These are phyloP conservation scores for Anarsia innoxiella DNA, from an alignment of 2,888 invertebrate genomes.

Conservation along the genomic window DNA sequence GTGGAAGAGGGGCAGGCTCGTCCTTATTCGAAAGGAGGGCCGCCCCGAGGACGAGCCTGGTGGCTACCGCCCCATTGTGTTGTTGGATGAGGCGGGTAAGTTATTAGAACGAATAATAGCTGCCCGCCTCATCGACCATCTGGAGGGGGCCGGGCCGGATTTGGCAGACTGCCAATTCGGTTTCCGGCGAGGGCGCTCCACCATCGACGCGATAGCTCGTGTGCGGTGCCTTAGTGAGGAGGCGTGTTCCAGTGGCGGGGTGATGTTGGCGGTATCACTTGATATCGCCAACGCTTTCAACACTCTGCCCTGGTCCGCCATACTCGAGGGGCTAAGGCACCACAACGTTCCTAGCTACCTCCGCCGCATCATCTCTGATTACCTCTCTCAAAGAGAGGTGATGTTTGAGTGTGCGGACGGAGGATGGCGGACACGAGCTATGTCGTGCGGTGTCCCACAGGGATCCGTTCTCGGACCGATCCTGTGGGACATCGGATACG, in stretches of 20 bases:
- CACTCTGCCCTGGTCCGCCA: constrained; percentile 16
- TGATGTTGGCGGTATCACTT: constrained; percentile 16
- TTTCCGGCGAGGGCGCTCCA: constrained; percentile 3
- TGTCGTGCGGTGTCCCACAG: not conserved
- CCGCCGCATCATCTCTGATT: not conserved
- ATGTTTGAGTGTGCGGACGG: not conserved
- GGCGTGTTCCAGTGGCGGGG: constrained; percentile 8
- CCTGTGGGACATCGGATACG: not conserved
- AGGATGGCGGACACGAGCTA: too few species aligned
- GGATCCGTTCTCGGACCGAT: not conserved
- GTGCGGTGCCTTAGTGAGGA: constrained; percentile 1
- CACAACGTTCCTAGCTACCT: constrained; percentile 1
- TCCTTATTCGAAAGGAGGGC: not conserved
- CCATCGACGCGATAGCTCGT: constrained; percentile 6
- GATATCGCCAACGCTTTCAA: constrained; percentile 24
- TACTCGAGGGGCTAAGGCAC: constrained; percentile 15
- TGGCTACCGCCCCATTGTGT: not conserved
- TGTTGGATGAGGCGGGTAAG: constrained; percentile 19
- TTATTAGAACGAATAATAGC: constrained; percentile 18
- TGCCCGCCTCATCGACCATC: constrained; percentile 9
- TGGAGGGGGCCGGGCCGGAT: constrained; percentile 9
- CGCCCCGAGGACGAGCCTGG: not conserved
- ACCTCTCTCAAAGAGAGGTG: constrained; percentile 1
- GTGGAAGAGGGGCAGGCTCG: not conserved
- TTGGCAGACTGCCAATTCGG: constrained; percentile 12